Evolutionary conservation across 2,888 invertebrate genomes (phyloP), one percentile per base, ranked within the genome.

Genomic region (Salticus scenicus): DNA sequence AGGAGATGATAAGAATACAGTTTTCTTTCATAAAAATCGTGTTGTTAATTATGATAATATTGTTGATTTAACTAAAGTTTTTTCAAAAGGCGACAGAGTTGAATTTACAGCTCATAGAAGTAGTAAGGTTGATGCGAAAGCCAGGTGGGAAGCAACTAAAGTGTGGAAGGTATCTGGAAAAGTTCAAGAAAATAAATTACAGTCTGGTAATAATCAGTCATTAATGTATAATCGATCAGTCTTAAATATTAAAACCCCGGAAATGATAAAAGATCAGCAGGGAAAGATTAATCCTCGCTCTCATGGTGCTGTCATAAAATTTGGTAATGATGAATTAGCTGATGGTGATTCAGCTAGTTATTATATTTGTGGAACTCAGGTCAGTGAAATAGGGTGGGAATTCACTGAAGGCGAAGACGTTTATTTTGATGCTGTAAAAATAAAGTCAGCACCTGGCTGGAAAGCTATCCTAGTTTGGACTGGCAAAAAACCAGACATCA

Each of bases 371-470:
- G 72, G 75, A 24, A 30, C 51, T 27, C 47, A 76, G 70, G 71
- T 80, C 12, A 28, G 24, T 14, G 86, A 86, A 66, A 75, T 80
- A 17, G 17, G 33, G 12, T 86, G 86, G 86, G 80, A 80, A 76
- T 79, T 86, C 27, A 42, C 47, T 41, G 86, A 86, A 75, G 80
- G 80, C n/a, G 75, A 86, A 57, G 24, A 31, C 8, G 67, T 86
- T 0, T 10, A 12, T 4, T 76, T 86, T 75, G 86, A 86, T 80
- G 80, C 70, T 37, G 24, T 72, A 1, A 71, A 63, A 51, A 85
- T 79, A 20, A 80, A 76, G 20, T 72, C 80, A 8, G 64, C 64
- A n/a, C 79, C 76, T 41, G 71, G 67, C 0, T 86, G 80, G 80
- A 80, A 86, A 66, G 86, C 76, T 28, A 14, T 67, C 5, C 63